Percentiles rank a stretch among this genome's conserved stretches.
phyloP scores from a whole-genome alignment of 2,797 vertebrate species.

The Okamejei kenojei region DNA sequence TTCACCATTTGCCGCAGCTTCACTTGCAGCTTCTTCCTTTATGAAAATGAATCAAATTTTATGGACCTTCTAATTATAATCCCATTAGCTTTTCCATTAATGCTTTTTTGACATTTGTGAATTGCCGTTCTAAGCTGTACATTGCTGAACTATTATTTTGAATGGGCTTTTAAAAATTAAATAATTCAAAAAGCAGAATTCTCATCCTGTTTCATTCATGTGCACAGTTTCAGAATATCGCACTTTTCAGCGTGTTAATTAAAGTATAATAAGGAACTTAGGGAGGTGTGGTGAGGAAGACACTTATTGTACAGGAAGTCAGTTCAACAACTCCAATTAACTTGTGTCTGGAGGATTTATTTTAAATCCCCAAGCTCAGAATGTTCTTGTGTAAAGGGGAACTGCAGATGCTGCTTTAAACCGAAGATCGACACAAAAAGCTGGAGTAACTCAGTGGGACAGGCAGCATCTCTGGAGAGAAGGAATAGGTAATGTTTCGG shows the following conservation, averaged over 20 bases:
- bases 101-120: background rate
- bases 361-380: background rate
- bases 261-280: background rate
- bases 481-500: too few relatives aligned
- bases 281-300: background rate
- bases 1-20: too few relatives aligned
- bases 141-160: background rate
- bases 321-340: background rate
- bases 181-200: background rate
- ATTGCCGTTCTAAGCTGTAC: background rate
- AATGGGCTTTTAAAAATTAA: constrained; percentile 3
- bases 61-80: constrained; percentile 26
- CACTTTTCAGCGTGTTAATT: background rate
- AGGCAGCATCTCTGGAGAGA: too few relatives aligned
- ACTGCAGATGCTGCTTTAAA: too few relatives aligned
- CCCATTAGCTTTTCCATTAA: background rate
- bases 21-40: background rate
- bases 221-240: background rate
- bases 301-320: background rate
- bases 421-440: too few relatives aligned
- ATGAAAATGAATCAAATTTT: constrained; percentile 16
- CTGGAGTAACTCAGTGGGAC: too few relatives aligned
- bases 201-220: background rate
- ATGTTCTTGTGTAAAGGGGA: background rate
- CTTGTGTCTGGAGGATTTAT: background rate